phyloP scores from a whole-genome alignment of 2,888 invertebrate species.

The Pandemis cinnamomeana region DNA sequence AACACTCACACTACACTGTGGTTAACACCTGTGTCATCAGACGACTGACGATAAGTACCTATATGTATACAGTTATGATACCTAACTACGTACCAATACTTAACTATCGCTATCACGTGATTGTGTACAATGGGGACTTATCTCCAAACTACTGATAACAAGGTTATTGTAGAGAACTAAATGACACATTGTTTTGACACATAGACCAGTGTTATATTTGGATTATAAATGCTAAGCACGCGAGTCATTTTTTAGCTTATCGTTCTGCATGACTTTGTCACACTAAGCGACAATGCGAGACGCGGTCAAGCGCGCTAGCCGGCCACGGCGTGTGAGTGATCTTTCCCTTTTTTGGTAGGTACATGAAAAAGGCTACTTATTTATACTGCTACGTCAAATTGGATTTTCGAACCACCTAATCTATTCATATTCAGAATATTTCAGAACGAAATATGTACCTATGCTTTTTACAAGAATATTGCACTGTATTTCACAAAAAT shows the following conservation, averaged over 20 bases:
- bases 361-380: no score
- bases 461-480: background rate
- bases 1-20: slow-evolving; percentile 9
- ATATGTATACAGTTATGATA: background rate
- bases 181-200: slow-evolving; percentile 1
- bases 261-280: background rate
- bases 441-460: no score
- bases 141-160: slow-evolving; percentile 28
- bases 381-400: no score
- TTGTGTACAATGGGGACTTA: slow-evolving; percentile 22
- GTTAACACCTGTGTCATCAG: slow-evolving; percentile 45
- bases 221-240: background rate
- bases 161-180: slow-evolving; percentile 8
- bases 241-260: background rate
- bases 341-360: no score
- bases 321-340: no score
- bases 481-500: background rate
- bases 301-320: no score
- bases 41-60: slow-evolving; percentile 28
- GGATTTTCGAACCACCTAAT: no score
- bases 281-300: background rate
- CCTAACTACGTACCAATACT: slow-evolving; percentile 1
- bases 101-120: slow-evolving; percentile 26
- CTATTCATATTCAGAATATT: no score
- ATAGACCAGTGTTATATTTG: background rate